Evolutionary conservation across 2,888 invertebrate species (phyloP), one percentile per base, ranked within the genome.

Genomic region (Noctua pronuba): DNA sequence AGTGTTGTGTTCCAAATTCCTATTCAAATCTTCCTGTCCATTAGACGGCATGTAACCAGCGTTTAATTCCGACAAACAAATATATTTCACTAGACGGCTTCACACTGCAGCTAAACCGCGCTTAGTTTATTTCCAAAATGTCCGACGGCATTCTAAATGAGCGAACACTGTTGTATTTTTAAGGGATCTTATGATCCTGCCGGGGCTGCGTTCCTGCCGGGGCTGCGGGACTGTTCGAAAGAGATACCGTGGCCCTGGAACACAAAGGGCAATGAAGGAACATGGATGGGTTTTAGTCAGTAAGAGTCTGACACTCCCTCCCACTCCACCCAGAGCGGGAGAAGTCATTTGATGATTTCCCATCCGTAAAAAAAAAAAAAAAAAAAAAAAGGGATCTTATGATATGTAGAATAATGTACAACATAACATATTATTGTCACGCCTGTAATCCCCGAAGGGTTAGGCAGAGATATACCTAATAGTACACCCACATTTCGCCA

Each of bases 41-140:
- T 77, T 79, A 77, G 73, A 71, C 21, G 60, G 67, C 28, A 58
- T 49, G 74, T 67, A 67, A 62, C 73, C n/a, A 68, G 68, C 79
- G 75, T 75, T 86, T 84, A 86, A 81, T 79, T 79, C 84, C 69
- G 68, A 73, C 82, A 79, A 70, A 73, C 82, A 79, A 81, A 79
- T 80, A 81, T 78, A 80, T 79, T 82, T 82, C 79, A 75, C 78
- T 62, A 80, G 78, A 83, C 77, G 75, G 71, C 75, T 68, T 73
- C 77, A 72, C 79, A 72, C 73, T 75, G 79, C 74, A 78, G 77
- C 79, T 81, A 62, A 73, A 82, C 49, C 41, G 58, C 16, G 77
- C 64, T 86, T 72, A 71, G 79, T 85, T 83, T 84, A 73, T 82
- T 86, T 82, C 70, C 74, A 73, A 76, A 69, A 66, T 77, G 75